These are phyloP conservation scores for Margarornis squamiger DNA, from an alignment of 2,797 vertebrate species.

Conservation along the genomic window DNA sequence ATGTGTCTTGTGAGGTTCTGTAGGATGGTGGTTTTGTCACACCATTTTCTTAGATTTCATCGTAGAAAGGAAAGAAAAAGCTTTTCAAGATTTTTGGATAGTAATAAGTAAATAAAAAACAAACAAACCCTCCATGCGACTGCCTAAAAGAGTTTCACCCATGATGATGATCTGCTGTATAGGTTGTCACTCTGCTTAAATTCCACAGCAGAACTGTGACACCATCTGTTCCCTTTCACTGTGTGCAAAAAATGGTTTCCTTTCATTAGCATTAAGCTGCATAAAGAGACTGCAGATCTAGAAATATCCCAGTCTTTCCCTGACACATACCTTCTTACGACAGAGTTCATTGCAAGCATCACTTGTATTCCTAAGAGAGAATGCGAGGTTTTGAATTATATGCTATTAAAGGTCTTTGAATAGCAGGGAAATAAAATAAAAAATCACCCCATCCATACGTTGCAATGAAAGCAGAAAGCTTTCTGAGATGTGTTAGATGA, in stretches of 20 bases:
- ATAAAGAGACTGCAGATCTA: slow-evolving; percentile 51
- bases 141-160: slow-evolving; percentile 41
- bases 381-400: not conserved
- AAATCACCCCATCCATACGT: not conserved
- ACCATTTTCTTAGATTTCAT: not conserved
- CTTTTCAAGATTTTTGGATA: not conserved
- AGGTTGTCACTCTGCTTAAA: slow-evolving; percentile 68
- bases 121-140: slow-evolving; percentile 18
- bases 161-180: slow-evolving; percentile 55
- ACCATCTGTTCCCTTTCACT: slow-evolving; percentile 70
- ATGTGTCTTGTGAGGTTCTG: not conserved
- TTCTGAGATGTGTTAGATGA: not conserved
- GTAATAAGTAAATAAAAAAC: slow-evolving; percentile 31
- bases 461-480: not conserved
- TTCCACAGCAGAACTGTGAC: slow-evolving; percentile 69
- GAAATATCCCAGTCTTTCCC: slow-evolving; percentile 43
- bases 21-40: not conserved
- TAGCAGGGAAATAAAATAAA: not conserved
- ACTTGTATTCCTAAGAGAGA: not conserved
- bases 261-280: slow-evolving; percentile 67
- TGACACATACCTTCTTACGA: slow-evolving; percentile 3
- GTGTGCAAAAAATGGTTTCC: slow-evolving; percentile 67
- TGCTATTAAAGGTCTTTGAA: not conserved
- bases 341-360: slow-evolving; percentile 9
- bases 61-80: not conserved